Base-by-base conservation (phyloP, 2,797 vertebrate species). In the Serranus cabrilla region DNA sequence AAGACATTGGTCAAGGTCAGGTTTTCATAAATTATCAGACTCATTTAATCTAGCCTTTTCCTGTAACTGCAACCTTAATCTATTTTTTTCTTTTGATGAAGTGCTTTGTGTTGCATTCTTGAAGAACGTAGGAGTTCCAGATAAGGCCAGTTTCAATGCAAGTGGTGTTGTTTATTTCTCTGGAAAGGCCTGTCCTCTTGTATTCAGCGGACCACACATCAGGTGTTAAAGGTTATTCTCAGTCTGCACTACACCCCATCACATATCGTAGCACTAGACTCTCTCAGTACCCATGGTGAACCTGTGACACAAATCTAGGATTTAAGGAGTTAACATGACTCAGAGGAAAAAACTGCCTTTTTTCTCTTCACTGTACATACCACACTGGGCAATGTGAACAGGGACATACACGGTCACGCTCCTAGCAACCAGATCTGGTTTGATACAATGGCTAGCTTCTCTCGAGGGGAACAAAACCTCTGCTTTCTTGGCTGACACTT, bases 391-490 rank as follows among this genome's bases (percentile, higher is more conserved):
- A 57, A 7, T 65, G 45, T 76, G 69, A 65, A 65, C 40, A 5
- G 56, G 64, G 51, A 75, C 75, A 74, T 71, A 70, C 68, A 56
- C 66, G 72, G 59, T 25, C 42, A 13, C 1, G 50, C 72, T 81
- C 84, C 76, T 62, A 82, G 83, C 78, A 90, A 90, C 85, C 69
- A 55, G 58, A 84, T 71, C 76, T 72, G 79, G 20, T 62, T 66
- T 31, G 18, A 85, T 58, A 87, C 87, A 90, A 88, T 74, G 78
- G 61, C 55, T 37, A 18, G 69, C 47, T 78, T 86, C 80, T 83
- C 59, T 63, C 2, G 14, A 40, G 60, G 58, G 31, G 68, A 69
- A 81, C 60, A 73, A 64, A 81, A 74, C 45, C n/a, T 46, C 78
- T 81, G 81, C 56, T 61, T 40, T 50, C 50, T 60, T 74, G 81